Evolutionary conservation across 2,797 vertebrate species (phyloP).

Genomic region (Astyanax mexicanus): DNA sequence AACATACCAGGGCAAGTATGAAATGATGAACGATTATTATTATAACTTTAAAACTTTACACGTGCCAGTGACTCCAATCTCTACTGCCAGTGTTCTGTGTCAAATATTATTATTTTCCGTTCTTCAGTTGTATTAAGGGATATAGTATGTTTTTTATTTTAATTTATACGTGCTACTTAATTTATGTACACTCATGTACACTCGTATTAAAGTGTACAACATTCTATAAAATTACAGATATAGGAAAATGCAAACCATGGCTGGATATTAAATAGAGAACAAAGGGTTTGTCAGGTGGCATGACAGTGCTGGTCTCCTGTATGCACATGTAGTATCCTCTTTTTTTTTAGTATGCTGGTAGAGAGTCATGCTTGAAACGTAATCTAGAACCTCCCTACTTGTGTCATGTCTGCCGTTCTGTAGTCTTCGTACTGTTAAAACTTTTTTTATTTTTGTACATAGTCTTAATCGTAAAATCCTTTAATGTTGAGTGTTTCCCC

Average conservation of each 20-base stretch:
- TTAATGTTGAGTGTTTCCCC: neutral
- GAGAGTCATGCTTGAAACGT: neutral
- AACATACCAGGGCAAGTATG: constrained; percentile 8
- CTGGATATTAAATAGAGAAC: constrained; percentile 16
- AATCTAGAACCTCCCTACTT: constrained; percentile 7
- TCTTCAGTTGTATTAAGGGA: neutral
- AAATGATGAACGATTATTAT: neutral
- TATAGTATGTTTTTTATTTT: too few relatives aligned
- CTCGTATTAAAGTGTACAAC: constrained; percentile 4
- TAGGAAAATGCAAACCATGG: constrained; percentile 12
- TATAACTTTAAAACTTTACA: constrained; percentile 16
- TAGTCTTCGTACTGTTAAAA: constrained; percentile 19
- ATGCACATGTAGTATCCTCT: constrained; percentile 14
- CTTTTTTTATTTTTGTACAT: neutral
- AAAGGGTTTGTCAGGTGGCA: neutral
- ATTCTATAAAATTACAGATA: constrained; percentile 22
- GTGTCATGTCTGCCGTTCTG: constrained; percentile 15
- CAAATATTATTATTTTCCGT: neutral
- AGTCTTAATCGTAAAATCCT: neutral
- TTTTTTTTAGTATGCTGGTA: neutral
- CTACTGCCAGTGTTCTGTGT: constrained; percentile 23
- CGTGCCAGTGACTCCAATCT: constrained; percentile 35
- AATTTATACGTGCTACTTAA: constrained; percentile 23
- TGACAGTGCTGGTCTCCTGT: constrained; percentile 15
- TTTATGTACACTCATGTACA: neutral